Evolutionary conservation across 2,888 invertebrate genomes (phyloP), one percentile per base, ranked within the genome.

Genomic region (Aspidiotus destructor): DNA sequence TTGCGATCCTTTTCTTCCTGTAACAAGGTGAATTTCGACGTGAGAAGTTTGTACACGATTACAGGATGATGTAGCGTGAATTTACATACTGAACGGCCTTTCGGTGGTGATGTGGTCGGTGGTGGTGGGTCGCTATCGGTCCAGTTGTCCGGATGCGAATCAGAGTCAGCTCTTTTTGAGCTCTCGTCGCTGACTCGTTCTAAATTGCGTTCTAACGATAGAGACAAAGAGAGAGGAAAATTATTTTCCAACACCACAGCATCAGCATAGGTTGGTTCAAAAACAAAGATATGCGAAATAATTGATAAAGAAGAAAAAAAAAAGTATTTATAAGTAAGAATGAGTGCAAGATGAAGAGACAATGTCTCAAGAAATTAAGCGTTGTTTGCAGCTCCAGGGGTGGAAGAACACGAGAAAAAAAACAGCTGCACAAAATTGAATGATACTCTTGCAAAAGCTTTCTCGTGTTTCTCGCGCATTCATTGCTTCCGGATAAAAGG

Each of bases 91-190:
- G 48, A n/a, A 13, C 41, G 54, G 62, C 70, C 64, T 58, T 61
- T 74, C 77, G 71, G 76, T 73, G 79, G 85, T 74, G 80, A 84
- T 55, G 77, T 80, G 70, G 78, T 78, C 75, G 73, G 71, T 10
- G 74, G 73, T 55, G 84, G 83, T 75, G 86, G 85, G 64, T 84
- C 84, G 70, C 85, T 85, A 44, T 87, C 86, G 41, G 85, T 85
- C 78, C 83, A 84, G 73, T 78, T 79, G 70, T 81, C 80, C 60
- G 81, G 78, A 73, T 82, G 81, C 7, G 80, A 80, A 72, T 82
- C 82, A 53, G 81, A 82, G 74, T 83, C 83, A 17, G 80, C 81
- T 71, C 80, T 78, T 72, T 81, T 79, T 28, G 81, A 81, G 73
- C 81, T 82, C 74, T 82, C 82, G 72, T 82, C 82, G 75, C 81